Base-by-base conservation (phyloP, 2,113 vertebrate species). In the Emydura subglobosa region DNA sequence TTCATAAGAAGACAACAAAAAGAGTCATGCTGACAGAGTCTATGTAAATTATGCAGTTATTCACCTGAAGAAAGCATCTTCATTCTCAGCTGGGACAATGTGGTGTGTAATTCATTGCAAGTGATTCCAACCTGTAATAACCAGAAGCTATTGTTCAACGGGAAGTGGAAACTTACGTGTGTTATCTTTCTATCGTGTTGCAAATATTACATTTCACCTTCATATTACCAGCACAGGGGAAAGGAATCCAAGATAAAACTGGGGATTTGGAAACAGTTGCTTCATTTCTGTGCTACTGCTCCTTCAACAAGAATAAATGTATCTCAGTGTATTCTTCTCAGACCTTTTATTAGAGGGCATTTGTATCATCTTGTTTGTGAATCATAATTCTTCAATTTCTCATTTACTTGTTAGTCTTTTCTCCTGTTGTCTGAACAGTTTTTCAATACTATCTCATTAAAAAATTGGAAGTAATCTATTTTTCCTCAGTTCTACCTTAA, bases 31-130 rank as follows among this genome's bases (percentile, higher is more conserved):
- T 88, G 90, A 85, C 79, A 89, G 5, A 92, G 25, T 8, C 65
- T 47, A 29, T 90, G 51, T 94, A 88, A 97, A 96, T 96, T 88
- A 90, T 95, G 49, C 47, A 90, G 80, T 25, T 76, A 85, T 29
- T 96, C 53, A 82, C 61, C 90, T 86, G 79, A 65, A 95, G 59
- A 83, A 94, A 74, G 79, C 1, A 80, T 85, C 82, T 93, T 53
- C 42, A 7, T 83, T 94, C 89, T 65, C n/a, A 80, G 9, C 10
- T 91, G 47, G 44, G 54, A 76, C 3, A 59, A 82, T 61, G 29
- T 72, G 50, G 47, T 21, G 82, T 49, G 5, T 74, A 59, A 91
- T 61, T 83, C n/a, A 47, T 78, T 49, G 44, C 1, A 1, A 91
- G 78, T 74, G 0, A 82, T 89, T 90, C 76, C 65, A 79, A 25